A percentile compares a stretch with the other conserved stretches of the same genome.
phyloP scores from a whole-genome alignment of 2,113 vertebrate genomes.

The Petroica traversi region DNA sequence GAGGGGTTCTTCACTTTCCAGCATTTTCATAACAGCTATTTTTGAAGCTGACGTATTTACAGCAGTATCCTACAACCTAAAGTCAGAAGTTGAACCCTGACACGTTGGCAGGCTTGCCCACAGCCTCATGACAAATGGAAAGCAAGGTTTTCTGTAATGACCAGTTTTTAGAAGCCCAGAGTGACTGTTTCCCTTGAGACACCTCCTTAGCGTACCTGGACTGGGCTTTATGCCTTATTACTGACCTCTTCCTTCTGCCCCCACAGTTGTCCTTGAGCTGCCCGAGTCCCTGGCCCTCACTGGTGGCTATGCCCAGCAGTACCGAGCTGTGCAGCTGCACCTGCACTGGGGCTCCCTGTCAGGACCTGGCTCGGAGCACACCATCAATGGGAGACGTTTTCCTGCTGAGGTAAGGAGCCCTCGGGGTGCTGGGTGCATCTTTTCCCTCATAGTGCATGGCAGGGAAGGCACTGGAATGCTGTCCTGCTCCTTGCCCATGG shows the following conservation, averaged over 20 bases:
- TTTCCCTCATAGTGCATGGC: background rate
- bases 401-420: conserved; percentile 70
- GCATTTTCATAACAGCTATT: background rate
- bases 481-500: fast-evolving
- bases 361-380: conserved; percentile 72
- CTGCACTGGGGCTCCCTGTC: conserved; percentile 72
- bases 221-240: background rate
- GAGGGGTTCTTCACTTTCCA: background rate
- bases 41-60: background rate
- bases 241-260: background rate
- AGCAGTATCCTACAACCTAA: background rate
- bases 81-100: background rate
- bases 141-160: background rate
- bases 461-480: background rate
- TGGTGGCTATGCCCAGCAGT: conserved; percentile 66
- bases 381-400: conserved; percentile 51
- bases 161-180: background rate
- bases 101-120: background rate
- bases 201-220: fast-evolving
- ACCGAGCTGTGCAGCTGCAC: conserved; percentile 73
- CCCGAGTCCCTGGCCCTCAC: conserved; percentile 61
- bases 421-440: fast-evolving
- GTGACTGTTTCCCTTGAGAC: background rate
- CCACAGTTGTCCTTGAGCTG: conserved; percentile 68
- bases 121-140: background rate